Base-by-base conservation (phyloP, 2,797 vertebrate species). In the Hephaestus fuliginosus region DNA sequence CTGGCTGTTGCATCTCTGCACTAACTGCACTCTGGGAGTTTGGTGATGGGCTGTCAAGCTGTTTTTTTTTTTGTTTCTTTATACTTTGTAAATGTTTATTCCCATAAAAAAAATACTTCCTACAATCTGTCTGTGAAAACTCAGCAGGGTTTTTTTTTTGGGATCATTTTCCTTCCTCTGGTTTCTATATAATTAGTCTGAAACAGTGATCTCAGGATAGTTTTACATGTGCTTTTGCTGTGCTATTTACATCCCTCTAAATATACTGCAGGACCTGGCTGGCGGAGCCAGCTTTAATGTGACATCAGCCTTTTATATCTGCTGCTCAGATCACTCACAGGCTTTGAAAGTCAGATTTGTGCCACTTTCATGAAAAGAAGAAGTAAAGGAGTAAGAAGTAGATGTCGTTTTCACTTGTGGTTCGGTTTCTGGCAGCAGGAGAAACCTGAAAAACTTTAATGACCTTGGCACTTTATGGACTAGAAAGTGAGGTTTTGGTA, bases 231-330 rank as follows among this genome's bases (percentile, higher is more conserved):
- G 66, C 78, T 85, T 85, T 78, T 87, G 56, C 86, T 70, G 86
- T 1, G 86, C 93, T 94, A 94, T 93, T 94, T 93, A 63, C 91
- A 94, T 88, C 91, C 77, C 20, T 88, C 93, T 94, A 94, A 93
- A 93, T 93, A 93, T 94, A 92, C 69, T 70, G 3, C 49, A 68
- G 80, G 71, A 78, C 73, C 70, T 78, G 70, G 53, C 55, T 74
- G 58, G 46, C 18, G 46, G 76, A 71, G 30, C 39, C 74, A 60
- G 78, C 68, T 84, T 74, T 60, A 4, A 22, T 74, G 36, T 85
- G 84, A 74, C 87, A 81, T 7, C 65, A 76, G 36, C 25, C 76
- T 68, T 86, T 83, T 75, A 71, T 83, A 66, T 80, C 83, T 87
- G 77, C 70, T 39, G 46, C 52, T 48, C 46, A 75, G 78, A 80